Evolutionary conservation across 2,888 invertebrate genomes (phyloP).

Genomic region (Pterostichus niger): DNA sequence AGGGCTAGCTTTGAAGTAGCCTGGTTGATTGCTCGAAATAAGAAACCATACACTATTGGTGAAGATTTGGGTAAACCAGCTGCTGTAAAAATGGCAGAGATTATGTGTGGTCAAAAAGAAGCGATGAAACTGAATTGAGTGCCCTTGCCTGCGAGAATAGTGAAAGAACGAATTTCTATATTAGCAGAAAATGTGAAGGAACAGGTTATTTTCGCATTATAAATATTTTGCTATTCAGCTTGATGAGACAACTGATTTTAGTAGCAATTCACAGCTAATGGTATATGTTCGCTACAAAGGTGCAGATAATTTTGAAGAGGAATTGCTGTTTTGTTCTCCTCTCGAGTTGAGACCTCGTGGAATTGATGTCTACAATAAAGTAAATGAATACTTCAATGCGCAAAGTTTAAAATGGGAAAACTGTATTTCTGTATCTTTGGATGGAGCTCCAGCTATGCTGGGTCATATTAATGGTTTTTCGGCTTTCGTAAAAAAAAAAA

Average conservation of each 20-base stretch:
- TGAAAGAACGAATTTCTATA: constrained; percentile 68
- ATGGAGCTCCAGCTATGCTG: too few relatives aligned
- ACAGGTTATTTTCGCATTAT: neutral
- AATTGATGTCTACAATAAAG: too few relatives aligned
- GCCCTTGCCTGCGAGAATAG: constrained; percentile 68
- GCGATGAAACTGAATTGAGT: constrained; percentile 68
- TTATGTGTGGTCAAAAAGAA: constrained; percentile 66
- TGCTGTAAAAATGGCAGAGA: constrained; percentile 70
- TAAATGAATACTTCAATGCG: constrained; percentile 68
- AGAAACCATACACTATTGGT: constrained; percentile 43
- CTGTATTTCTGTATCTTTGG: constrained; percentile 68
- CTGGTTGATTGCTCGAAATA: too few relatives aligned
- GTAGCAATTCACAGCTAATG: constrained; percentile 69
- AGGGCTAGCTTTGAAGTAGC: too few relatives aligned
- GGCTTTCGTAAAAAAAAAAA: constrained; percentile 69
- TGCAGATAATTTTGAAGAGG: constrained; percentile 68
- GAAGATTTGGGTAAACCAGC: constrained; percentile 70
- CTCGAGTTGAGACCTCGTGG: constrained; percentile 67
- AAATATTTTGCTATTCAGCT: too few relatives aligned
- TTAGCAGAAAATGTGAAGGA: constrained; percentile 70
- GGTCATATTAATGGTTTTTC: too few relatives aligned
- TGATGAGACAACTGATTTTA: constrained; percentile 69
- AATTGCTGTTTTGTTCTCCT: constrained; percentile 69
- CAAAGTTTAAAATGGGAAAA: constrained; percentile 69
- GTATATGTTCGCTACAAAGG: constrained; percentile 68